Conservation (phyloP, 2,797 vertebrate genomes). For the Typhlichthys eigenmanni region DNA sequence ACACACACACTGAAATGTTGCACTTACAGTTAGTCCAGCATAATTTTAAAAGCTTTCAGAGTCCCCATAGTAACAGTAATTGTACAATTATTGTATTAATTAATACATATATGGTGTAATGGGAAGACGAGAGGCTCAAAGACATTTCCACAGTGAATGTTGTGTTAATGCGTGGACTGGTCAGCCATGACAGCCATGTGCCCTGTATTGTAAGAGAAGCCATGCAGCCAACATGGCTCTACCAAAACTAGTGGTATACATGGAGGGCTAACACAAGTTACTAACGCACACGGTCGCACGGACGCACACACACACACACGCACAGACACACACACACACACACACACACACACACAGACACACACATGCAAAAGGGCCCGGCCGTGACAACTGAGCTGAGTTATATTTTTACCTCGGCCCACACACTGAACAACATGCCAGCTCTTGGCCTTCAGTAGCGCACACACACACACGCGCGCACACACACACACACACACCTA, state of each 20-base stretch:
- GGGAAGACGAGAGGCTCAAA: too few relatives aligned
- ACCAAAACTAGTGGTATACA: too few relatives aligned
- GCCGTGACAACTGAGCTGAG: constrained; percentile 63
- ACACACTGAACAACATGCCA: constrained; percentile 73
- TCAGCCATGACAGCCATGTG: too few relatives aligned
- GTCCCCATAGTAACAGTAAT: too few relatives aligned
- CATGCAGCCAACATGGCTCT: too few relatives aligned
- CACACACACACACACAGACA: constrained; percentile 3
- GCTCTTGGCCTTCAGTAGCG: constrained; percentile 68
- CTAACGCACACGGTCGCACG: background rate
- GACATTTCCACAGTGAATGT: too few relatives aligned
- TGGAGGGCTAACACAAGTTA: background rate
- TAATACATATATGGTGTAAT: too few relatives aligned
- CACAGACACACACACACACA: background rate
- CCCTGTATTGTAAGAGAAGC: background rate
- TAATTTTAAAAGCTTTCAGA: too few relatives aligned
- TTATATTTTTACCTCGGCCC: constrained; percentile 74
- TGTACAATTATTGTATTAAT: too few relatives aligned
- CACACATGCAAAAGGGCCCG: constrained; percentile 17
- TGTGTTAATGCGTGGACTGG: too few relatives aligned
- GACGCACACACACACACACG: constrained; percentile 4
- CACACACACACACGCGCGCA: constrained; percentile 21
- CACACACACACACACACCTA: constrained; percentile 40
- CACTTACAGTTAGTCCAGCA: too few relatives aligned
- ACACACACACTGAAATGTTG: too few relatives aligned